phyloP scores from a whole-genome alignment of 1,140 invertebrate species.

The Hermatobates lingyangjiaoensis region DNA sequence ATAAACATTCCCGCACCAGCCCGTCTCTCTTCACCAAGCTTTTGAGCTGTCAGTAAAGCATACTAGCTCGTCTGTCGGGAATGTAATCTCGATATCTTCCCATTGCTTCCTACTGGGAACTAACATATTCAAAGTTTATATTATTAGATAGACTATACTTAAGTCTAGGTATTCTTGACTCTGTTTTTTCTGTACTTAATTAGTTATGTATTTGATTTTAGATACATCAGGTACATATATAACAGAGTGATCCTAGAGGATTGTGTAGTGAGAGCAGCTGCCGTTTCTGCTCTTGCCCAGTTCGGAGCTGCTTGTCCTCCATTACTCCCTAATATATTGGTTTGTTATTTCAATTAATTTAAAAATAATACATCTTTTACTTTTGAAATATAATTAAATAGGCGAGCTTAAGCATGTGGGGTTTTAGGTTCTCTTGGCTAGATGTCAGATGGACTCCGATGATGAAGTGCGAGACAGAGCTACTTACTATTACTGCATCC shows the following conservation, averaged over 20 bases:
- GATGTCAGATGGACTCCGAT: conserved; percentile 90
- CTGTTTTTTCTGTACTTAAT: no score
- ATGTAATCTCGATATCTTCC: no score
- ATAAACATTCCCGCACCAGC: no score
- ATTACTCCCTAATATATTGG: conserved; percentile 67
- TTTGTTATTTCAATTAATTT: no score
- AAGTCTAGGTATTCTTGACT: neutral
- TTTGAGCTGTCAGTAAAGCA: no score
- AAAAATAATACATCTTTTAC: neutral
- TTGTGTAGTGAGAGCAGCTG: conserved; percentile 82
- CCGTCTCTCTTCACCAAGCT: no score
- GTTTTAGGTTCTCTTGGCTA: conserved; percentile 45
- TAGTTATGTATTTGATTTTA: no score
- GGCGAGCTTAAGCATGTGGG: neutral
- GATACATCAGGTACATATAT: conserved; percentile 97
- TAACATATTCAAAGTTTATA: no score
- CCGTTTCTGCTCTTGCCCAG: conserved; percentile 89
- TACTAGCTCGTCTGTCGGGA: no score
- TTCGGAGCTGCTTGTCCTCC: conserved; percentile 91
- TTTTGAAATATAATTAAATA: neutral
- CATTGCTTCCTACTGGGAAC: no score
- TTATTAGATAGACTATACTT: neutral
- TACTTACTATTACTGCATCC: conserved; percentile 83
- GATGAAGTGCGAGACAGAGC: conserved; percentile 97
- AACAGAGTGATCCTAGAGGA: conserved; percentile 95